phyloP scores from a whole-genome alignment of 2,888 invertebrate genomes.

The Anarsia innoxiella region DNA sequence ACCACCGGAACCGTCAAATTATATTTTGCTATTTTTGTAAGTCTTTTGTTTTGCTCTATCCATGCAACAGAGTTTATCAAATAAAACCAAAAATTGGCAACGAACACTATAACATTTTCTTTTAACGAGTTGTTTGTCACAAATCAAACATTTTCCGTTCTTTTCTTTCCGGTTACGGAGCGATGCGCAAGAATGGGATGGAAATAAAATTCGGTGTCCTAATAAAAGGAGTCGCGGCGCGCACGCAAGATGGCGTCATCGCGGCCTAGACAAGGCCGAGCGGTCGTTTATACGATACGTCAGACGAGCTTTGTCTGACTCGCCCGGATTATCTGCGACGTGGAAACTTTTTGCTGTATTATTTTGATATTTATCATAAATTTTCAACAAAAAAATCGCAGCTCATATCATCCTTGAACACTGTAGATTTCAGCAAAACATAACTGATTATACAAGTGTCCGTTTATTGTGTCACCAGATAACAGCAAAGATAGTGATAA shows the following conservation, averaged over 20 bases:
- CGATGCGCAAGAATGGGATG: constrained; percentile 40
- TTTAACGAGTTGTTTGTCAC: constrained; percentile 27
- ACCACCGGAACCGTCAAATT: no score
- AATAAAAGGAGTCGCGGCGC: constrained; percentile 60
- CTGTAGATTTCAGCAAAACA: background rate
- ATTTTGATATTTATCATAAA: no score
- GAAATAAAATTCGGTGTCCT: constrained; percentile 47
- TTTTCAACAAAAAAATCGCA: no score
- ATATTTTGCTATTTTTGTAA: no score
- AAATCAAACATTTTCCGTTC: constrained; percentile 29
- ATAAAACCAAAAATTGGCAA: no score
- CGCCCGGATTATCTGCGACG: constrained; percentile 28
- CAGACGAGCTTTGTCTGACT: constrained; percentile 54
- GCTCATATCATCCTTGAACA: no score
- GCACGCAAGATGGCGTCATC: constrained; percentile 69
- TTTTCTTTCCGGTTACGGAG: constrained; percentile 25
- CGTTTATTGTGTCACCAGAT: constrained; percentile 19
- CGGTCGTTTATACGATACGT: constrained; percentile 67
- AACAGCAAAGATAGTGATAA: constrained; percentile 21
- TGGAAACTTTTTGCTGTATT: constrained; percentile 34
- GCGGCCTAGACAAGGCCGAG: constrained; percentile 74
- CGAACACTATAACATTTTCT: no score
- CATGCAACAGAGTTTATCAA: no score
- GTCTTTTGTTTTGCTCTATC: no score
- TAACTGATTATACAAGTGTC: constrained; percentile 4